phyloP scores from a whole-genome alignment of 2,113 vertebrate genomes.

The Sylvietta virens region DNA sequence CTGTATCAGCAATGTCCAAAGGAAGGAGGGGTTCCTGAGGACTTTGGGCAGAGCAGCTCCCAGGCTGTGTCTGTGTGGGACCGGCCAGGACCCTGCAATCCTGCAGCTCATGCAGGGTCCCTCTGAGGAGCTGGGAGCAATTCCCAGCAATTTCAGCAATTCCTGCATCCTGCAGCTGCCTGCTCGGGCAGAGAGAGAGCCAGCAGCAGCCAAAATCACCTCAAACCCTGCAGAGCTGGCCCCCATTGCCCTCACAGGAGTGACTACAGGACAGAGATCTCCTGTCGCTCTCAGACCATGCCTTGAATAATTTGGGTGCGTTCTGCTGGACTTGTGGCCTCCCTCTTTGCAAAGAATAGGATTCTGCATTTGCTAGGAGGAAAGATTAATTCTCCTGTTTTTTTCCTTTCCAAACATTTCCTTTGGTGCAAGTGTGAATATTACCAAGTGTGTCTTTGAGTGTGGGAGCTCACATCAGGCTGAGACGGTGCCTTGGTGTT shows the following conservation, averaged over 20 bases:
- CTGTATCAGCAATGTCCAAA: fast-evolving
- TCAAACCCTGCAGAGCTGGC: not conserved
- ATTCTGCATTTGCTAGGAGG: not conserved
- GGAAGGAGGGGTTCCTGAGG: not conserved
- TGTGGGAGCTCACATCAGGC: not conserved
- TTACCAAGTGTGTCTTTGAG: not conserved
- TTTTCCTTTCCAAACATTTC: not conserved
- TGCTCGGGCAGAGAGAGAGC: not conserved
- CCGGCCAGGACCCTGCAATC: not conserved
- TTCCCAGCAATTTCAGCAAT: not conserved
- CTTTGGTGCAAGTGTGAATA: not conserved
- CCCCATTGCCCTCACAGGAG: fast-evolving
- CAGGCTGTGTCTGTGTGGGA: fast-evolving
- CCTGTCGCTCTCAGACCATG: not conserved
- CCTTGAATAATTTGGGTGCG: not conserved
- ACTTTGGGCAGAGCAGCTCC: not conserved
- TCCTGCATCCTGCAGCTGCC: not conserved
- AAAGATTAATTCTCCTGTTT: not conserved
- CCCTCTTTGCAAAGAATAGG: not conserved
- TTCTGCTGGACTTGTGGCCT: not conserved
- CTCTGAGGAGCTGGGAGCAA: not conserved
- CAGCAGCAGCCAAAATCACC: not conserved
- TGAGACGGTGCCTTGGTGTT: not conserved
- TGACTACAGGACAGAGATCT: fast-evolving
- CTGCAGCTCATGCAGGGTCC: not conserved